Evolutionary conservation across 23 tunicate species (phyloP), one percentile per base, ranked within the genome.

Genomic region (Styela plicata): DNA sequence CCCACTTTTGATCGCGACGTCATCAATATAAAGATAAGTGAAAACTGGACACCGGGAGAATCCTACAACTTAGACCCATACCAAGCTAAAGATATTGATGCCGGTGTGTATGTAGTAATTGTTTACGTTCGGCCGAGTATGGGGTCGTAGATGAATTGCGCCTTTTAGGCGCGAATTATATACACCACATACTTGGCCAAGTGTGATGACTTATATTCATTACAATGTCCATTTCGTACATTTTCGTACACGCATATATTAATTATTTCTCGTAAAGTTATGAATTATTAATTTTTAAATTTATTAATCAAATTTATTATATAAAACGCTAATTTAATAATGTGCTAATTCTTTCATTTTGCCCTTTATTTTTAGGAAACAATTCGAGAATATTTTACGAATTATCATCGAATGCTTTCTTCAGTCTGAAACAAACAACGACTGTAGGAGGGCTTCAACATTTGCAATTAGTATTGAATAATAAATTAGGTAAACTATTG

Each of bases 81-180:
- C 29, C 65, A 36, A 33, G 92, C 92, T 20, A 64, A 53, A 28
- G 92, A 88, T 34, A 36, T 30, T 36, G 92, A 88, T 83, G 57
- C 85, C 20, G 83, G 92, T 88, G 37, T 62, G 57, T 44, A 44
- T 44, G 57, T n/a, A n/a, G n/a, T n/a, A n/a, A n/a, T n/a, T n/a
- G n/a, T n/a, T n/a, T n/a, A n/a, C n/a, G n/a, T n/a, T n/a, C n/a
- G n/a, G n/a, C n/a, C n/a, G n/a, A n/a, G n/a, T n/a, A n/a, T n/a
- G n/a, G n/a, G n/a, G n/a, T n/a, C n/a, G n/a, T n/a, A n/a, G n/a
- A n/a, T n/a, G n/a, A n/a, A n/a, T n/a, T n/a, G n/a, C n/a, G n/a
- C n/a, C n/a, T n/a, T n/a, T n/a, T n/a, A n/a, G n/a, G n/a, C n/a
- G n/a, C n/a, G n/a, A n/a, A n/a, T n/a, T n/a, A n/a, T n/a, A n/a